Percentiles rank a stretch among this genome's conserved stretches.
Conservation (phyloP, 2,113 vertebrate species). For the Muscicapa adusta region DNA sequence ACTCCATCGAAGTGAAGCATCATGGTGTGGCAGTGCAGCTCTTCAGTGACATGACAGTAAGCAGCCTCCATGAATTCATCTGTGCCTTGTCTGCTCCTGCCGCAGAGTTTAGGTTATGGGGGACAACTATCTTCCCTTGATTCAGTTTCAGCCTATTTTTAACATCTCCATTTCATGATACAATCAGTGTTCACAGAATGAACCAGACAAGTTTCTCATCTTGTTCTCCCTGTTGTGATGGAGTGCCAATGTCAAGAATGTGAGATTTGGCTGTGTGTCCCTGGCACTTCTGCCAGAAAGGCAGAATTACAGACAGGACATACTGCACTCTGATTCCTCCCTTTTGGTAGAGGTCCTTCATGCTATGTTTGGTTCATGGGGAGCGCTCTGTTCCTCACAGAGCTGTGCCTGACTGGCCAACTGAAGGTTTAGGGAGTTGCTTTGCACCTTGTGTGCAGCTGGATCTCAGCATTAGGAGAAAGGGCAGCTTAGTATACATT, state of each 20-base stretch:
- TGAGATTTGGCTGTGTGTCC: neutral
- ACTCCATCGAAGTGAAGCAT: slow-evolving; percentile 81
- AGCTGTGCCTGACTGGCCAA: neutral
- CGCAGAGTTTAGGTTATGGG: neutral
- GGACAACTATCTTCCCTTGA: neutral
- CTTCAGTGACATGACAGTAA: slow-evolving; percentile 84
- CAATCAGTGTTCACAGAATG: neutral
- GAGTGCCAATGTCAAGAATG: neutral
- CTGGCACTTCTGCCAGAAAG: neutral
- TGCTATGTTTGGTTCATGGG: neutral
- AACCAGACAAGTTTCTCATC: neutral
- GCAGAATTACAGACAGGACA: neutral
- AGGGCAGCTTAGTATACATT: neutral
- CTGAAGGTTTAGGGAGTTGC: neutral
- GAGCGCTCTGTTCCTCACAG: neutral
- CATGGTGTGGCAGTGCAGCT: slow-evolving; percentile 71
- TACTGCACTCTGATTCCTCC: neutral
- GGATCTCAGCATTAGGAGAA: neutral
- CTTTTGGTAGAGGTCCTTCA: neutral
- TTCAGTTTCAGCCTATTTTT: neutral
- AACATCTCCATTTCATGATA: neutral
- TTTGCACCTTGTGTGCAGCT: neutral
- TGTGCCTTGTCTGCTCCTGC: neutral
- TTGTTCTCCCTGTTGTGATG: neutral
- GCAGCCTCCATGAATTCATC: neutral